Evolutionary conservation across 2,113 vertebrate species (phyloP).

Genomic region (Haliaeetus leucogaster): DNA sequence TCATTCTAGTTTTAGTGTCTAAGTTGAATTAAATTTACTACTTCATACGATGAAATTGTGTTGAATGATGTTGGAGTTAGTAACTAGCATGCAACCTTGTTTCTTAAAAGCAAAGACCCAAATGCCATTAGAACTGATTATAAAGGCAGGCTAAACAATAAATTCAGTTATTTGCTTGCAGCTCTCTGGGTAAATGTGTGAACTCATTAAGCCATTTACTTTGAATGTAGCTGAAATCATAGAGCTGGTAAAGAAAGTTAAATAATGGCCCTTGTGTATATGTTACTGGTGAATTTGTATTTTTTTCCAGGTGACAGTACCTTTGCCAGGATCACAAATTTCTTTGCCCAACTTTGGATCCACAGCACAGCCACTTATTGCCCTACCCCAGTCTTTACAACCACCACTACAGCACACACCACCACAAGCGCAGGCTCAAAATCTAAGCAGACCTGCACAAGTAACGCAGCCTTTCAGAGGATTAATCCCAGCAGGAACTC

Average conservation of each 20-base stretch:
- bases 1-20: neutral
- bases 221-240: neutral
- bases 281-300: slow-evolving; percentile 1
- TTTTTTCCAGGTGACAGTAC: slow-evolving; percentile 84
- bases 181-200: neutral
- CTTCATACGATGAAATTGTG: neutral
- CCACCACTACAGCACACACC: slow-evolving; percentile 82
- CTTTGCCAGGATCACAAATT: slow-evolving; percentile 90
- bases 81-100: neutral
- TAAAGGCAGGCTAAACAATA: neutral
- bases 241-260: neutral
- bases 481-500: slow-evolving; percentile 86
- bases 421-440: slow-evolving; percentile 87
- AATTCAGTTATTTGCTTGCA: neutral
- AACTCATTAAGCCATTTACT: neutral
- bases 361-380: slow-evolving; percentile 90
- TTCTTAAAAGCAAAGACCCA: neutral
- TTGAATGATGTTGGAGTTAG: neutral
- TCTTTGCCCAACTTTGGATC: slow-evolving; percentile 93
- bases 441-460: slow-evolving; percentile 85
- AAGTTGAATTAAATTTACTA: neutral
- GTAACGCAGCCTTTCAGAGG: slow-evolving; percentile 89
- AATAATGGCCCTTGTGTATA: neutral
- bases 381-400: slow-evolving; percentile 87
- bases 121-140: neutral